Conservation (phyloP, 2,797 vertebrate species). For the Alfaro cultratus region DNA sequence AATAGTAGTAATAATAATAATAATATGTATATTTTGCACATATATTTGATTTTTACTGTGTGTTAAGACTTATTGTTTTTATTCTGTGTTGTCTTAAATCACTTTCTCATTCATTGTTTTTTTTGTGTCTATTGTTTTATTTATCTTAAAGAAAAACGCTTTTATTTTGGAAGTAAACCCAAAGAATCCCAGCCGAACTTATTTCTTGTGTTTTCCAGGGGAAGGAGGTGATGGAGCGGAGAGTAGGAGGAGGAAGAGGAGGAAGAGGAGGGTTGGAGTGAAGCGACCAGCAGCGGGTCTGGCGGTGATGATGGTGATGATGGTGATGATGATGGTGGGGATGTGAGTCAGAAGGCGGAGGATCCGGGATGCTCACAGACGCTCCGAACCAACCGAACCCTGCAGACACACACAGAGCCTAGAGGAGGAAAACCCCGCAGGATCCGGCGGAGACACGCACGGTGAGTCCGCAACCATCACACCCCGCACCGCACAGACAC, state of each 20-base stretch:
- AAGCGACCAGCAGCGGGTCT: conserved; percentile 53
- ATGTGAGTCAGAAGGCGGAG: conserved; percentile 64
- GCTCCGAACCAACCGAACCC: conserved; percentile 40
- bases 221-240: conserved; percentile 46
- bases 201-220: conserved; percentile 12
- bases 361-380: conserved; percentile 56
- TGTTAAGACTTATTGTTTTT: not conserved
- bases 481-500: conserved; percentile 9
- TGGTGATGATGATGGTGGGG: conserved; percentile 42
- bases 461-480: conserved; percentile 54
- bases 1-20: not conserved
- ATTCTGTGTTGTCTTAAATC: not conserved
- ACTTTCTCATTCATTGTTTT: not conserved
- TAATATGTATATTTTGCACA: not conserved
- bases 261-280: conserved; percentile 44
- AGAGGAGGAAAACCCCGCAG: conserved; percentile 17
- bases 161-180: conserved; percentile 41
- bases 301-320: conserved; percentile 43
- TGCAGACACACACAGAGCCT: conserved; percentile 6
- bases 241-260: conserved; percentile 43
- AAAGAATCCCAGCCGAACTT: not conserved
- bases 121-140: not conserved
- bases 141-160: not conserved
- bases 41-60: not conserved
- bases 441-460: conserved; percentile 35